Conservation (phyloP, 1,140 invertebrate species). For the Drosophila repletoides region DNA sequence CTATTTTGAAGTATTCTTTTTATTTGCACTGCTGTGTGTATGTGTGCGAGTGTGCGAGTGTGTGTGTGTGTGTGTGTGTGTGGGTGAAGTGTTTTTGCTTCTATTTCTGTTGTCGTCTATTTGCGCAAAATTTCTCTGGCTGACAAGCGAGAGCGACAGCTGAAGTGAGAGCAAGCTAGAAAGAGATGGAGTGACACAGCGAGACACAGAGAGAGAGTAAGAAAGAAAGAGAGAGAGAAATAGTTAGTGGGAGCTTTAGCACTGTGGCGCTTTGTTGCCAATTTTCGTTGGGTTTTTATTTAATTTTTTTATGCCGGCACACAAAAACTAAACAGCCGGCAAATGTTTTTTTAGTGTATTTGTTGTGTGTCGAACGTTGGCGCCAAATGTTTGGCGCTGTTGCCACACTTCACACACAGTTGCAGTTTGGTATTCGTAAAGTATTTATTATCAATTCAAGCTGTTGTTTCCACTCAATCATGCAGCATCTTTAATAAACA, state of each 20-base stretch:
- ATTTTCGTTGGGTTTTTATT: slow-evolving; percentile 48
- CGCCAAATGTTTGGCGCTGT: slow-evolving; percentile 67
- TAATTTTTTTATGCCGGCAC: slow-evolving; percentile 72
- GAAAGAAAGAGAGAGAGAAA: slow-evolving; percentile 3
- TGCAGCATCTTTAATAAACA: too few relatives aligned
- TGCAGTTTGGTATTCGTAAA: slow-evolving; percentile 5
- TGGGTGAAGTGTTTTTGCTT: slow-evolving; percentile 45
- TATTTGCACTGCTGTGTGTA: slow-evolving; percentile 44
- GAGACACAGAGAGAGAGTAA: not conserved
- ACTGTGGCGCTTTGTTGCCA: slow-evolving; percentile 45
- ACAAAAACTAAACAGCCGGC: slow-evolving; percentile 72
- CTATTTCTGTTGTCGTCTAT: slow-evolving; percentile 48
- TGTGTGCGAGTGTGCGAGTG: not conserved
- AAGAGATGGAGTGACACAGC: not conserved
- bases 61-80: slow-evolving; percentile 23
- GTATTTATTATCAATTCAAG: slow-evolving; percentile 6
- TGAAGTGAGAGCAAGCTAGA: not conserved
- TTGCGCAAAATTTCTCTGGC: slow-evolving; percentile 46
- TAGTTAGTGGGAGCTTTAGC: slow-evolving; percentile 44
- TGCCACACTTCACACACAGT: slow-evolving; percentile 63
- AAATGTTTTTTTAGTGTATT: slow-evolving; percentile 53
- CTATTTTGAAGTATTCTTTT: slow-evolving; percentile 36
- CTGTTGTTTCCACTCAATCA: not conserved
- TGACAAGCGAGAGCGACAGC: slow-evolving; percentile 20
- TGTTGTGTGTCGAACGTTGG: slow-evolving; percentile 64